These are phyloP conservation scores for Bombus waltoni DNA, from an alignment of 1,140 invertebrate species.

Conservation along the genomic window DNA sequence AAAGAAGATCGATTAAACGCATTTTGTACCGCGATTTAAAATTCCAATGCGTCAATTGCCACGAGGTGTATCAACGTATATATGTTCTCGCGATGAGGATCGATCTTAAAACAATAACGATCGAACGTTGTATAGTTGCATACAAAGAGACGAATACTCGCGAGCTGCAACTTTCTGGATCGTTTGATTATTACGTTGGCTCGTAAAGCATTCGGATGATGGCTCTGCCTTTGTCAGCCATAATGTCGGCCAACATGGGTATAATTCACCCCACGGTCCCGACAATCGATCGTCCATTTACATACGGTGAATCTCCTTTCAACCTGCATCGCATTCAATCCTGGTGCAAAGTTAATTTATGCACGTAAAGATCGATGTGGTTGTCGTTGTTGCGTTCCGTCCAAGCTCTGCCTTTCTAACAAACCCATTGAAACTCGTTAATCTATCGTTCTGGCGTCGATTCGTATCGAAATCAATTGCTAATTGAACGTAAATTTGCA, in stretches of 20 bases:
- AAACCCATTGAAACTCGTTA: not conserved
- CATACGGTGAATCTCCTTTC: constrained; percentile 48
- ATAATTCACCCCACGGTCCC: constrained; percentile 26
- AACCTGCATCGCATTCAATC: constrained; percentile 10
- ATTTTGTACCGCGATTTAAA: no score
- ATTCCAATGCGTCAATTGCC: no score
- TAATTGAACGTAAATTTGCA: no score
- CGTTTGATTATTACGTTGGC: constrained; percentile 14
- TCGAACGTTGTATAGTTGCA: no score
- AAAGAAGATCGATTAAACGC: not conserved
- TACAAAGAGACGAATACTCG: not conserved
- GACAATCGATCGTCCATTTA: constrained; percentile 44
- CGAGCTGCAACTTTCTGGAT: constrained; percentile 17
- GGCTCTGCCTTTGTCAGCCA: constrained; percentile 30
- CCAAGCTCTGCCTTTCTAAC: not conserved
- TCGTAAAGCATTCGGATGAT: constrained; percentile 30
- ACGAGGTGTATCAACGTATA: no score
- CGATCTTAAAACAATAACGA: no score
- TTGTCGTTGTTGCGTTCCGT: not conserved
- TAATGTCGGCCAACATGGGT: constrained; percentile 4
- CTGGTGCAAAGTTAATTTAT: constrained; percentile 7
- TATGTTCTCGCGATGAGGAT: no score
- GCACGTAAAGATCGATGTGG: not conserved
- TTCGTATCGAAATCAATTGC: not conserved
- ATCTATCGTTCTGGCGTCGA: not conserved